Base-by-base conservation (phyloP, 1,140 invertebrate species). In the Mesaphorura yosii region DNA sequence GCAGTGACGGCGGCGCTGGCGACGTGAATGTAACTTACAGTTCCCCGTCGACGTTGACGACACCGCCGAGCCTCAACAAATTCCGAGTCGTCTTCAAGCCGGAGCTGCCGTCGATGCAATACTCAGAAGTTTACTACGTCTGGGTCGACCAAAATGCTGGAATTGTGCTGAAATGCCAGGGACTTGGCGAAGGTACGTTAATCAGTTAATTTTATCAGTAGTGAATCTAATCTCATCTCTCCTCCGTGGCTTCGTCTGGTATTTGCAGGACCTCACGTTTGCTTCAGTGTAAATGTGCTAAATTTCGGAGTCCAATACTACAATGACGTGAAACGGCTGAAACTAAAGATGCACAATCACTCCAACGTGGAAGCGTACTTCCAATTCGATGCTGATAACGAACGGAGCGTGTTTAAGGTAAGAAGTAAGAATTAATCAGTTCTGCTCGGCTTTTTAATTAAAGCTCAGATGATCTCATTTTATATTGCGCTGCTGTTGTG, bases 301-400 rank as follows among this genome's bases (percentile, higher is more conserved):
- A 55, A 50, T 28, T 51, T 55, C 37, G 53, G 53, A 4, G 53
- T 22, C 10, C 17, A 17, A 12, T 34, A 34, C 20, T 25, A 27
- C 7, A n/a, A 34, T 14, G 17, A 22, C 1, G 53, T 50, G 37
- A 38, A 1, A 19, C 44, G 26, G 22, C 28, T 22, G 19, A 12
- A 4, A 3, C 26, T 55, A 22, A 28, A 49, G 25, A 26, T 55
- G 1, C 26, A 49, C 10, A 55, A 55, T 46, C 41, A 45, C 20
- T 55, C 53, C 0, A 44, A n/a, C 14, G 45, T 47, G 22, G 22
- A 20, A 23, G 53, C 47, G 14, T 3, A 31, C 5, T 55, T 55
- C 29, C 53, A 55, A 40, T 50, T 55, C 23, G 53, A 55, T 28
- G 27, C 23, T 10, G 53, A 55, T 37, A 55, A 55, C 41, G 44